Evolutionary conservation across 2,888 invertebrate genomes (phyloP).

Genomic region (Cybosia mesomella): DNA sequence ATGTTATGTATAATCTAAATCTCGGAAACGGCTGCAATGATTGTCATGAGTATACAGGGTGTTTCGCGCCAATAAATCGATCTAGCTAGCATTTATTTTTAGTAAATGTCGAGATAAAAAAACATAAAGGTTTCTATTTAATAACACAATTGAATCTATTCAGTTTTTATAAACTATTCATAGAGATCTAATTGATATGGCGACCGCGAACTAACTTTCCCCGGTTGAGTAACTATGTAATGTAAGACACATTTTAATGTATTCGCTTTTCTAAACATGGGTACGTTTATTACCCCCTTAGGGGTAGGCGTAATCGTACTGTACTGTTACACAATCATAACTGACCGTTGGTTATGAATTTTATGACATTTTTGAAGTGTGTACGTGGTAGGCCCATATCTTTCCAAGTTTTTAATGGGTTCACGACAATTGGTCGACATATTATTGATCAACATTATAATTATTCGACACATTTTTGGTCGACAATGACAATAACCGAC

Average conservation of each 20-base stretch:
- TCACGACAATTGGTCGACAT: too few relatives aligned
- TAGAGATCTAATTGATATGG: slow-evolving; percentile 50
- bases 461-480: too few relatives aligned
- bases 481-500: too few relatives aligned
- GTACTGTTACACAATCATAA: not conserved
- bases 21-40: too few relatives aligned
- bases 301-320: slow-evolving; percentile 18
- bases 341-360: not conserved
- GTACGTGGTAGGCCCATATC: not conserved
- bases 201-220: slow-evolving; percentile 51
- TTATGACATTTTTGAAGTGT: not conserved
- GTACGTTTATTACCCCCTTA: slow-evolving; percentile 24
- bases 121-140: too few relatives aligned
- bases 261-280: slow-evolving; percentile 42
- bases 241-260: slow-evolving; percentile 38
- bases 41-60: too few relatives aligned
- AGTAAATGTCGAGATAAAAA: too few relatives aligned
- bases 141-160: slow-evolving; percentile 12
- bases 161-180: slow-evolving; percentile 38
- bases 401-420: too few relatives aligned
- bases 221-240: slow-evolving; percentile 44
- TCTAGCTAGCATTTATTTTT: too few relatives aligned
- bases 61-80: too few relatives aligned
- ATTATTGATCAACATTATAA: too few relatives aligned
- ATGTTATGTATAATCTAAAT: too few relatives aligned